Evolutionary conservation across 1,140 invertebrate genomes (phyloP).

Genomic region (Sarcophaga bullata): DNA sequence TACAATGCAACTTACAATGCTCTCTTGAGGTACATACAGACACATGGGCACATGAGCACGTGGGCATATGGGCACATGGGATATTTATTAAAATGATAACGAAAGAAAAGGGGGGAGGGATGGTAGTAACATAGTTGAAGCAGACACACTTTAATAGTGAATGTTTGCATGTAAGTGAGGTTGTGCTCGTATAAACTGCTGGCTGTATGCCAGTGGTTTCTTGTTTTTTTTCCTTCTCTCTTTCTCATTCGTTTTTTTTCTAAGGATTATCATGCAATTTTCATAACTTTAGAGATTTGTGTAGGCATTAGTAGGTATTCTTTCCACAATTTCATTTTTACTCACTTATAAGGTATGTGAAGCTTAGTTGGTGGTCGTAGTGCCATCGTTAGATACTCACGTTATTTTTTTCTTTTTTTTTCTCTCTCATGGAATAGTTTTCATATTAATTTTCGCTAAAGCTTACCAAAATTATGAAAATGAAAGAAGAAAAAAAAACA

Average conservation of each 20-base stretch:
- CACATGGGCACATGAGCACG: too few species aligned
- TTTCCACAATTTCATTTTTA: neutral
- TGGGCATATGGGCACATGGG: too few species aligned
- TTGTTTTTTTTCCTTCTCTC: neutral
- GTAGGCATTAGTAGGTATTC: slow-evolving; percentile 30
- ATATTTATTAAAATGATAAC: too few species aligned
- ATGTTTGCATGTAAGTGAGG: neutral
- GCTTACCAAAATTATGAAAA: neutral
- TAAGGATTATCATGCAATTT: slow-evolving; percentile 37
- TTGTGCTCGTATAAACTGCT: neutral
- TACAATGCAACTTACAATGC: neutral
- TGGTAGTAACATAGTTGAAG: too few species aligned
- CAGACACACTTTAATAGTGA: too few species aligned
- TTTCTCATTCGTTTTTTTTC: slow-evolving; percentile 4
- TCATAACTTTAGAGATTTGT: slow-evolving; percentile 38
- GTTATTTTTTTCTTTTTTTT: neutral
- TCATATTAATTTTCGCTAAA: slow-evolving; percentile 38
- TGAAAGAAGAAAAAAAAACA: neutral
- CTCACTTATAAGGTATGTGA: neutral
- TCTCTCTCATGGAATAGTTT: neutral
- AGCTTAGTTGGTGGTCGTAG: neutral
- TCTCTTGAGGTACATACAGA: too few species aligned
- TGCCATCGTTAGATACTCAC: neutral
- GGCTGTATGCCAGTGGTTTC: neutral
- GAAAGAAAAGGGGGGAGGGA: too few species aligned